Conservation (phyloP, 2,113 vertebrate genomes). For the Stomatorhinus ivindoensis region DNA sequence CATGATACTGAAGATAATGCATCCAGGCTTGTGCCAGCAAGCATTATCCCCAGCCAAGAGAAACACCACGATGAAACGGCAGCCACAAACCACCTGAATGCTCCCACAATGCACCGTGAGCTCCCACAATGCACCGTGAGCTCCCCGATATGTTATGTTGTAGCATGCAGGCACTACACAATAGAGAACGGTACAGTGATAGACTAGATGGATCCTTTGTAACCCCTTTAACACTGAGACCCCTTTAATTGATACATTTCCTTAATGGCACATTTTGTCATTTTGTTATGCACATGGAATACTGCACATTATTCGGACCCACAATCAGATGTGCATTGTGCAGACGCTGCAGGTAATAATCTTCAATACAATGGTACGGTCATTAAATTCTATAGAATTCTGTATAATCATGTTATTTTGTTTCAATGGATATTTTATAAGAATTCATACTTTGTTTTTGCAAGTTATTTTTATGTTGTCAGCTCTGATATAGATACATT, state of each 20-base stretch:
- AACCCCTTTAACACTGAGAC: neutral
- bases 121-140: neutral
- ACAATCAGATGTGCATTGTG: neutral
- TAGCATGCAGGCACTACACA: neutral
- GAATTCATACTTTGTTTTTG: neutral
- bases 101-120: neutral
- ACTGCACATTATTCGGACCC: neutral
- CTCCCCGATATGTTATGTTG: neutral
- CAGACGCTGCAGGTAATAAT: neutral
- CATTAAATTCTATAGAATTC: neutral
- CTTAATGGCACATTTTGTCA: neutral
- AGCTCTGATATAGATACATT: neutral
- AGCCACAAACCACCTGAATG: neutral
- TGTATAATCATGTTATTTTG: neutral
- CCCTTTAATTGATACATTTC: neutral
- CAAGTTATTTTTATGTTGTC: neutral
- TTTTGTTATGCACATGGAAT: neutral
- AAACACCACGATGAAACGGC: neutral
- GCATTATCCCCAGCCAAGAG: neutral
- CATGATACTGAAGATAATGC: neutral
- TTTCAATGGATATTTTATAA: neutral
- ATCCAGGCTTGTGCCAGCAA: neutral
- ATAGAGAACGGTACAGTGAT: neutral
- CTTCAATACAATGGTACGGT: neutral
- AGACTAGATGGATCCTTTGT: neutral